Percentiles rank a stretch among this genome's conserved stretches.
Evolutionary conservation across 2,797 vertebrate species (phyloP).

Genomic region (Melopsittacus undulatus): DNA sequence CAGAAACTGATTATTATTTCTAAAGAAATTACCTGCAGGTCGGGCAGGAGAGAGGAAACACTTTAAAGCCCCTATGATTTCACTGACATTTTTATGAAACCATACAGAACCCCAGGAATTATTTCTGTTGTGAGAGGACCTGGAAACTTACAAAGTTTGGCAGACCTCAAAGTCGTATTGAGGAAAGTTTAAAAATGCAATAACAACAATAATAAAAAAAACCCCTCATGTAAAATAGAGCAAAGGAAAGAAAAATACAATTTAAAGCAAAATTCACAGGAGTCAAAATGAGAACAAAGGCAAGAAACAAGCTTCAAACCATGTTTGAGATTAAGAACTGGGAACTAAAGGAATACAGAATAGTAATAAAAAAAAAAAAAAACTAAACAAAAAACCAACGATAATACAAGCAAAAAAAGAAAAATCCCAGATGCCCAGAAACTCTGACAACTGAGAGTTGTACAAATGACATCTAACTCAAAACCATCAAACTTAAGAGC

Average conservation of each 20-base stretch:
- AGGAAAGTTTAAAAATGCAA: not conserved
- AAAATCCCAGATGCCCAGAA: not conserved
- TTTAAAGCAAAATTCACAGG: not conserved
- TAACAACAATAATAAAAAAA: not conserved
- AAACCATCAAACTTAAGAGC: not conserved
- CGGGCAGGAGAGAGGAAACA: not conserved
- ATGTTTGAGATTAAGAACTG: not conserved
- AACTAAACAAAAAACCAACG: not conserved
- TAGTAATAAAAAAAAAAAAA: not conserved
- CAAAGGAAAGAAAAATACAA: not conserved
- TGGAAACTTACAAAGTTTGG: not conserved
- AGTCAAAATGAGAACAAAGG: constrained; percentile 10
- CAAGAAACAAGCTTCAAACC: not conserved
- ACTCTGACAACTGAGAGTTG: not conserved
- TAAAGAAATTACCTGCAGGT: not conserved
- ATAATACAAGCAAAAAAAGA: not conserved
- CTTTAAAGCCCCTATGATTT: not conserved
- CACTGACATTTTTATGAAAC: not conserved
- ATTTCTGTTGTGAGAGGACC: not conserved
- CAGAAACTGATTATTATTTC: not conserved
- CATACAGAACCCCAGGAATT: not conserved
- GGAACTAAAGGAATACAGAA: not conserved
- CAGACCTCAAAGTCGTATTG: not conserved
- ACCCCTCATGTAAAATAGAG: not conserved
- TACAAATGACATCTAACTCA: not conserved